Evolutionary conservation across 1,140 invertebrate genomes (phyloP).

Genomic region (Hyles euphorbiae): DNA sequence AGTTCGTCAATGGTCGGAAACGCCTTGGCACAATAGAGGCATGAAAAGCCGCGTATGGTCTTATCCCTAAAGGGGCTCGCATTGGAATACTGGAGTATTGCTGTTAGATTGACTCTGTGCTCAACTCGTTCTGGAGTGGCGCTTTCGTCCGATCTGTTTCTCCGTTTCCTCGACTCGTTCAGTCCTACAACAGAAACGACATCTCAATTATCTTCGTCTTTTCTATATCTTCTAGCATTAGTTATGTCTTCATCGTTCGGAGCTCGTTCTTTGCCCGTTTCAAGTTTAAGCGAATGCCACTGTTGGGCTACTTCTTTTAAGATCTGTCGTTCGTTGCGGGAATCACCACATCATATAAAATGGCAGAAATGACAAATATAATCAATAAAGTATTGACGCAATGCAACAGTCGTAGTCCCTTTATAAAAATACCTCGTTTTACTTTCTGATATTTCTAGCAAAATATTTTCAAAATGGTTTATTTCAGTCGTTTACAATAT

Average conservation of each 20-base stretch:
- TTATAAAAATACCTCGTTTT: too few species aligned
- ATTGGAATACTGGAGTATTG: slow-evolving; percentile 65
- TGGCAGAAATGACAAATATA: too few species aligned
- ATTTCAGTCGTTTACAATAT: too few species aligned
- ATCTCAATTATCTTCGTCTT: slow-evolving; percentile 64
- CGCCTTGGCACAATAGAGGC: slow-evolving; percentile 60
- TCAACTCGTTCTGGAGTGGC: slow-evolving; percentile 65
- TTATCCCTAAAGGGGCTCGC: slow-evolving; percentile 66
- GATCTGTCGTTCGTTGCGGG: too few species aligned
- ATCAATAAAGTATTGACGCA: too few species aligned
- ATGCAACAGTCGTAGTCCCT: too few species aligned
- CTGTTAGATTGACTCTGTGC: slow-evolving; percentile 65
- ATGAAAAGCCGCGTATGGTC: slow-evolving; percentile 61
- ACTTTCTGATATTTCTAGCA: too few species aligned
- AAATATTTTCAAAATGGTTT: too few species aligned
- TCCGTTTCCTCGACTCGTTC: slow-evolving; percentile 57
- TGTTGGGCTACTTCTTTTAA: too few species aligned
- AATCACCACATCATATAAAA: too few species aligned
- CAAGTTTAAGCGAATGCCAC: too few species aligned
- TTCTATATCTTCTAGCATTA: slow-evolving; percentile 38
- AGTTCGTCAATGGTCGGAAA: slow-evolving; percentile 54
- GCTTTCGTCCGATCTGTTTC: slow-evolving; percentile 56
- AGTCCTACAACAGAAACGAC: slow-evolving; percentile 71
- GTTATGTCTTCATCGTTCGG: not conserved
- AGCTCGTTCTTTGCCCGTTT: not conserved